Base-by-base conservation (phyloP, 2,797 vertebrate species). In the Rhinichthys osculus region DNA sequence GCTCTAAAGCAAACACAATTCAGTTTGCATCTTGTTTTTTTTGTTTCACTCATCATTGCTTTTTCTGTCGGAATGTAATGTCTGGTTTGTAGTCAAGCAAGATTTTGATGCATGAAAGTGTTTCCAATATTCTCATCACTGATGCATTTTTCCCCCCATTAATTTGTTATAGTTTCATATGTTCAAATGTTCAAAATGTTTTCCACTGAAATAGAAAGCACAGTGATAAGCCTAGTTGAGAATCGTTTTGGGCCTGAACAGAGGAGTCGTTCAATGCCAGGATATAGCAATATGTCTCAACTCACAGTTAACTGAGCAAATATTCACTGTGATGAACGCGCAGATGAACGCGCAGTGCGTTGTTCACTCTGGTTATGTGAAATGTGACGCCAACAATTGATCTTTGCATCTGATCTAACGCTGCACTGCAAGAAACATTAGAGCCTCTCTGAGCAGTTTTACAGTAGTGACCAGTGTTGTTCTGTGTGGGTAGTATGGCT, bases 261-360 rank as follows among this genome's bases (percentile, higher is more conserved):
- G 73, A 78, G n/a, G 44, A 76, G 66, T 27, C 66, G 59, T 85
- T 85, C 13, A 78, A 10, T 78, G 54, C 27, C 50, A 57, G 50
- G 74, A 78, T 85, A 27, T 35, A 42, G 64, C 74, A 71, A 38
- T 71, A 38, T 78, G 64, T 57, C 64, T 83, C 44, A 83, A 66
- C 83, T 17, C 74, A 77, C 62, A 69, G 74, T 70, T 42, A 70
- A 70, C 47, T n/a, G 64, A 70, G 83, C 73, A 44, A 50, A 78
- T 17, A 70, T 57, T 84, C 64, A 44, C 73, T 78, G 44, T 23
- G 72, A 84, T 69, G n/a, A 71, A 59, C 38, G 0, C 50, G 70
- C 50, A 70, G 72, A 84, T 69, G n/a, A 71, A 59, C 38, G 0
- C 50, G 70, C 50, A 70, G 10, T 64, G 8, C 42, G 2, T 23